Evolutionary conservation across 2,888 invertebrate species (phyloP), one percentile per base, ranked within the genome.

Genomic region (Nemoura dubitans): DNA sequence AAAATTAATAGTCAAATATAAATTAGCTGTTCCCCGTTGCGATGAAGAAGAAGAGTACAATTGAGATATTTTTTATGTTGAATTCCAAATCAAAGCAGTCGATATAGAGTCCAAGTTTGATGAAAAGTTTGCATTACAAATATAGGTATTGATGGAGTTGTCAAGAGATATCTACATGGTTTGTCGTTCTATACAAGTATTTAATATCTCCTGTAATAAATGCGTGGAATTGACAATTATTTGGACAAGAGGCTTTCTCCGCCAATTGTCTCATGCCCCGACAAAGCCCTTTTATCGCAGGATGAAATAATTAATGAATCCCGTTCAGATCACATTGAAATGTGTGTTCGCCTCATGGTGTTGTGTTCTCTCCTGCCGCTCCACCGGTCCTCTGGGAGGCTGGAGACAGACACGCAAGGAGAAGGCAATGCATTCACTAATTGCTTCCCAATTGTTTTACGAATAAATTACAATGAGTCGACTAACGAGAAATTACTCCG

Each of bases 401-500:
- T 21, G 81, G n/a, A 78, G 28, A 78, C 78, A 81, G 81, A 27
- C 28, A n/a, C 81, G n/a, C 28, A 29, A 81, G 81, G 81, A 81
- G 28, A 6, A 42, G 83, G 83, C 83, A 84, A 84, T 84, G 76
- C 84, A 84, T 84, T 84, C 81, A 80, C 86, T 86, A 86, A 86
- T 86, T 86, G 86, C 86, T 82, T 81, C 81, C 82, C 86, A 86
- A 86, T 86, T 86, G 86, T 81, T 76, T 86, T 59, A 59, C 86
- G 82, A 86, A 86, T 86, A 86, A 81, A 86, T 86, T 86, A 86
- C 86, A 86, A 86, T 86, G 86, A 86, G 86, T 28, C 76, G 80
- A 30, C 86, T 86, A 86, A 86, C 82, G 86, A 86, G 86, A 86
- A 86, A 86, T 86, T 86, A 86, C 86, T 86, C 76, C 81, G 7